These are phyloP conservation scores for Dendronephthya gigantea DNA, from an alignment of 64 coral and sea anemone genomes.

Conservation along the genomic window DNA sequence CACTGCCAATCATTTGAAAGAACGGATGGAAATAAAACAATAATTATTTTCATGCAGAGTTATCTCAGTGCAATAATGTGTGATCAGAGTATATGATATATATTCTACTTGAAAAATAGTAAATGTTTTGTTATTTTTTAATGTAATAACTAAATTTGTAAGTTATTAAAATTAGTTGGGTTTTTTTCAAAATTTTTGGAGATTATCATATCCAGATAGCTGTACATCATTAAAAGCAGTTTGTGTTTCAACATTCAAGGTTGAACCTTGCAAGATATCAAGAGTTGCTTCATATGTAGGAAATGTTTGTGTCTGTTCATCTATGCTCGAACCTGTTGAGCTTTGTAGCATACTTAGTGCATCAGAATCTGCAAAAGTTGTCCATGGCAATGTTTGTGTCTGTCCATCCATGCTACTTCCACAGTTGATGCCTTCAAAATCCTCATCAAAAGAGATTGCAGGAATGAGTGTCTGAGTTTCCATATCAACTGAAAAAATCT, in stretches of 20 bases:
- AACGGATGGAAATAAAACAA: not conserved
- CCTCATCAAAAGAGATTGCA: not conserved
- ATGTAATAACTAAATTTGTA: too few relatives aligned
- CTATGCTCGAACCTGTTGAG: not conserved
- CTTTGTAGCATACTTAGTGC: not conserved
- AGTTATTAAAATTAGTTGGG: too few relatives aligned
- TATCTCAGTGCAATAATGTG: not conserved
- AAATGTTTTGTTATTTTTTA: too few relatives aligned
- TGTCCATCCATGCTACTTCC: not conserved
- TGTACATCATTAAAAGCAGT: not conserved
- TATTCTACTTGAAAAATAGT: too few relatives aligned
- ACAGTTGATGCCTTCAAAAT: not conserved
- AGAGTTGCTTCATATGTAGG: not conserved
- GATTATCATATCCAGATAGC: not conserved
- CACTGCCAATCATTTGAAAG: not conserved
- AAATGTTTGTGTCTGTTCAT: not conserved
- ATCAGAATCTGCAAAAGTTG: not conserved
- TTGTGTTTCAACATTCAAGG: not conserved
- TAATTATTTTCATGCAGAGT: not conserved
- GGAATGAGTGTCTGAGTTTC: constrained; percentile 16
- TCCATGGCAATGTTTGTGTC: not conserved
- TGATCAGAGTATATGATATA: too few relatives aligned
- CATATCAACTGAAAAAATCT: constrained; percentile 44
- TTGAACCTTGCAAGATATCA: not conserved
- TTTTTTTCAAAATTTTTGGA: too few relatives aligned